Conservation (phyloP, 92 coral and sea anemone genomes). For the Actinostola sp. region DNA sequence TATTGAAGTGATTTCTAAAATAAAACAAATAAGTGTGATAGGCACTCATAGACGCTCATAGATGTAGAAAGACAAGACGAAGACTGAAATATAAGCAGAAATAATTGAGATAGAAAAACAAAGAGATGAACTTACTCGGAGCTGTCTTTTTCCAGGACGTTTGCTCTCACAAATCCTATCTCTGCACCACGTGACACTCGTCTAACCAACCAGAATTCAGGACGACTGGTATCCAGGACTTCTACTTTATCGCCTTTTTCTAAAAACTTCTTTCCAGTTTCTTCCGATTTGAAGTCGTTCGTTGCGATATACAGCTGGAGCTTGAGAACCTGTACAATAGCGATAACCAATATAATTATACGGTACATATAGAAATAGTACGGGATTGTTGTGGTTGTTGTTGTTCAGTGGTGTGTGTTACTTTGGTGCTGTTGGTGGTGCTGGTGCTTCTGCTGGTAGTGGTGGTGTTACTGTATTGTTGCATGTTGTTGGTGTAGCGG, state of each 20-base stretch:
- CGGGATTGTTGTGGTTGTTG: too few species aligned
- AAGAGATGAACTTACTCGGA: slow-evolving; percentile 52
- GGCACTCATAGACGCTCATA: too few species aligned
- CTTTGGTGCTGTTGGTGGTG: too few species aligned
- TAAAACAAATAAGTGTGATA: neutral
- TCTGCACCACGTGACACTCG: slow-evolving; percentile 97
- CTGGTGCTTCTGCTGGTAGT: too few species aligned
- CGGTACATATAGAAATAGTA: too few species aligned
- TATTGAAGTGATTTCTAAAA: too few species aligned
- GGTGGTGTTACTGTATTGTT: too few species aligned
- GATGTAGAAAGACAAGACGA: too few species aligned
- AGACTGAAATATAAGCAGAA: too few species aligned
- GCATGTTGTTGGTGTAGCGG: too few species aligned
- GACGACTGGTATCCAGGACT: slow-evolving; percentile 92
- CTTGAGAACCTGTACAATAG: slow-evolving; percentile 69
- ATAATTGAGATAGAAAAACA: neutral
- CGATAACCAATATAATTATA: too few species aligned
- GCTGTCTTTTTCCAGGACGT: slow-evolving; percentile 71
- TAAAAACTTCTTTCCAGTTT: slow-evolving; percentile 92
- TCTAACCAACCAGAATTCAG: slow-evolving; percentile 97
- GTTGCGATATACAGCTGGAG: slow-evolving; percentile 82
- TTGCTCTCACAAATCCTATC: slow-evolving; percentile 88
- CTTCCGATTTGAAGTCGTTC: slow-evolving; percentile 85
- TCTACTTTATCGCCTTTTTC: slow-evolving; percentile 90
- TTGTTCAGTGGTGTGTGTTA: too few species aligned